Base-by-base conservation (phyloP, 2,797 vertebrate genomes). In the Cirrhinus molitorella region DNA sequence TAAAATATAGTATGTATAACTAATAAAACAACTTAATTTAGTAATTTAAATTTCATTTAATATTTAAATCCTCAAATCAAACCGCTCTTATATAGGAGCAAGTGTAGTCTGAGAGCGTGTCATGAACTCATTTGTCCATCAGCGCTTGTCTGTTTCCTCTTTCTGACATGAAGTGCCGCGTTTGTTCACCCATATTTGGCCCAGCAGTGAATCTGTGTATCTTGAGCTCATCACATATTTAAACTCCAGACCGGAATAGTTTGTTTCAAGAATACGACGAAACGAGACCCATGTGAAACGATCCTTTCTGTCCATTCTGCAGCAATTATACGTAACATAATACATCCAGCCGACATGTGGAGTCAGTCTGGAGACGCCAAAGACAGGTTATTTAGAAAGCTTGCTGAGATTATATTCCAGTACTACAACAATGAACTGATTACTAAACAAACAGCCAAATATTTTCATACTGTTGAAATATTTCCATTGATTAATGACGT, bases 261-360 rank as follows among this genome's bases (percentile, higher is more conserved):
- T 80, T 13, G 37, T 10, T 57, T 43, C 34, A 59, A 43, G 53
- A 53, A 57, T 11, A 16, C 21, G 2, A 25, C 1, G 12, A 49
- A 25, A 57, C 19, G 12, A 47, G 2, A 5, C 23, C 5, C 7
- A 2, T 17, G 21, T 40, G 67, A 70, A 3, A 45, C 23, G 1
- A 45, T 40, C n/a, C 14, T 51, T 13, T 45, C 74, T 2, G 37
- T 28, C 13, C 31, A 28, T 79, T 79, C 45, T 17, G 45, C 49
- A 51, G 61, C 14, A 40, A 19, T 57, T n/a, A 80, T n/a, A 57
- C n/a, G 51, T 43, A 57, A 80, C n/a, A 59, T 5, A 45, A 68
- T 80, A 23, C 40, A 12, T 40, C 8, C 12, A 6, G 28, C 21
- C 17, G 0, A 63, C 17, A n/a, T 9, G 4, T 49, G 31, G n/a